Percentiles rank a stretch among this genome's conserved stretches.
These are phyloP conservation scores for Porites lutea DNA, from an alignment of 64 coral and sea anemone genomes.

Conservation along the genomic window DNA sequence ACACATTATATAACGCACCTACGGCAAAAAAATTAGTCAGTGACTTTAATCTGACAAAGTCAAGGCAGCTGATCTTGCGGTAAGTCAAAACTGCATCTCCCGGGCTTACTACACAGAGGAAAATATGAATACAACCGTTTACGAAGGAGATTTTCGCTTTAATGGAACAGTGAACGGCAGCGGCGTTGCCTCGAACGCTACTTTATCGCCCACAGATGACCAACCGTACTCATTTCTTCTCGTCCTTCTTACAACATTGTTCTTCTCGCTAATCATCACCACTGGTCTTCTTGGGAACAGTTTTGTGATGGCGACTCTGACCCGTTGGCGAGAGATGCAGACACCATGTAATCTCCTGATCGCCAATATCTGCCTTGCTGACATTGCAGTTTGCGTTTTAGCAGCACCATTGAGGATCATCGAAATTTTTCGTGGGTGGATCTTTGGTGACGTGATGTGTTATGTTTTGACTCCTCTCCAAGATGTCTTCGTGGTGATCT, in stretches of 20 bases:
- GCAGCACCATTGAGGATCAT: constrained; percentile 63
- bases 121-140: neutral
- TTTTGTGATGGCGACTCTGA: constrained; percentile 72
- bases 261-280: constrained; percentile 67
- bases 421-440: constrained; percentile 53
- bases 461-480: constrained; percentile 58
- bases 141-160: neutral
- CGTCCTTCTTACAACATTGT: neutral
- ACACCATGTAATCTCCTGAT: constrained; percentile 83
- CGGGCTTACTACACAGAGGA: neutral
- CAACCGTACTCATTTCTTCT: neutral
- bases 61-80: neutral
- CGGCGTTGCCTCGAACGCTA: neutral
- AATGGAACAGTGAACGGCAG: neutral
- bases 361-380: constrained; percentile 78
- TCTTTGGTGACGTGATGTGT: constrained; percentile 71
- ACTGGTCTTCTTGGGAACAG: constrained; percentile 62
- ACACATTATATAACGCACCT: constrained; percentile 1
- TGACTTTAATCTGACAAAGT: neutral
- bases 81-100: neutral
- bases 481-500: constrained; percentile 79
- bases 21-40: neutral
- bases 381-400: constrained; percentile 67
- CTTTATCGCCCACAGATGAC: neutral
- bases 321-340: constrained; percentile 67